Percentiles rank a stretch among this genome's conserved stretches.
phyloP scores from a whole-genome alignment of 2,797 vertebrate species.

The Cyprinella venusta region DNA sequence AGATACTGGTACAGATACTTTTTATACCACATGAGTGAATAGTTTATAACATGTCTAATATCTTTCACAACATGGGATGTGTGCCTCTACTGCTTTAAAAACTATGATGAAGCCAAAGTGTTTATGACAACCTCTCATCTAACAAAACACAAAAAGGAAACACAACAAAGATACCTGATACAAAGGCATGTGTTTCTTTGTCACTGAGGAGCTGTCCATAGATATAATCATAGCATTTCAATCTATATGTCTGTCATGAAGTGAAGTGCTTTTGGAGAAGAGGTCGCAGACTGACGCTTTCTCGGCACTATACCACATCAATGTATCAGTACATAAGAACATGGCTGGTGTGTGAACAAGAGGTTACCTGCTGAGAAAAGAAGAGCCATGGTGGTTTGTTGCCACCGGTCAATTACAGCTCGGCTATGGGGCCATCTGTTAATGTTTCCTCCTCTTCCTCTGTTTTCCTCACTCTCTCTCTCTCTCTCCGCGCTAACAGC shows the following conservation, averaged over 20 bases:
- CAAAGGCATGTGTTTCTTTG: background rate
- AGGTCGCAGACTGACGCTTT: slow-evolving; percentile 8
- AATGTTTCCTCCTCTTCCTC: slow-evolving; percentile 22
- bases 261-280: background rate
- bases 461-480: slow-evolving; percentile 7
- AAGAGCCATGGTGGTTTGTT: slow-evolving; percentile 63
- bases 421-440: slow-evolving; percentile 58
- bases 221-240: slow-evolving; percentile 8
- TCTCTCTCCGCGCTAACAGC: slow-evolving; percentile 21
- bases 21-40: background rate
- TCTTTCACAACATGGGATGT: background rate
- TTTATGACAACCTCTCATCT: background rate
- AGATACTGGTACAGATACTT: background rate
- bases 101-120: background rate
- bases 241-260: slow-evolving; percentile 14
- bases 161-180: background rate
- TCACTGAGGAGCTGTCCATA: background rate
- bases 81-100: background rate
- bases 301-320: slow-evolving; percentile 24
- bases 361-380: slow-evolving; percentile 29
- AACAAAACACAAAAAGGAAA: background rate
- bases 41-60: background rate
- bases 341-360: slow-evolving; percentile 20
- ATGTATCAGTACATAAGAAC: slow-evolving; percentile 29
- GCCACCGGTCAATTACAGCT: slow-evolving; percentile 75